These are phyloP conservation scores for Cheilosia vulpina DNA, from an alignment of 2,888 invertebrate genomes.

Conservation along the genomic window DNA sequence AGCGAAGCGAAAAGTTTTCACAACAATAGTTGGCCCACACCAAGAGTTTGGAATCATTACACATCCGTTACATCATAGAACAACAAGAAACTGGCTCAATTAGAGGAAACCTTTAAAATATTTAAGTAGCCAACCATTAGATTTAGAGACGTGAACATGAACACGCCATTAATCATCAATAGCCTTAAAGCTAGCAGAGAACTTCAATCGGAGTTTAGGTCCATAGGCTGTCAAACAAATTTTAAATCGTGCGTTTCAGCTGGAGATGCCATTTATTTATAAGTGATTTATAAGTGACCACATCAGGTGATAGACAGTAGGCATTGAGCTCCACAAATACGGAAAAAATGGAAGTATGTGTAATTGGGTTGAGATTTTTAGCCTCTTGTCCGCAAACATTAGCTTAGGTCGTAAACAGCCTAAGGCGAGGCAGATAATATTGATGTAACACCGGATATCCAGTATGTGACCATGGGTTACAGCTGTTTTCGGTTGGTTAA, in stretches of 20 bases:
- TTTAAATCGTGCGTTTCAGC: background rate
- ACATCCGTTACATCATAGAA: no score
- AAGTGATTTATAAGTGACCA: background rate
- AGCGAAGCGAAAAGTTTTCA: no score
- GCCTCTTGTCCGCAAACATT: conserved; percentile 3
- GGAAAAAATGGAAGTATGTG: background rate
- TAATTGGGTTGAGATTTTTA: conserved; percentile 21
- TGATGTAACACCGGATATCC: no score
- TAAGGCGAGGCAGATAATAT: background rate
- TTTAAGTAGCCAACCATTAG: background rate
- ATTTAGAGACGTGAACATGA: background rate
- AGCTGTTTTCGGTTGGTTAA: no score
- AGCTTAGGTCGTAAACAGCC: background rate
- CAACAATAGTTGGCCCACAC: no score
- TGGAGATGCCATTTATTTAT: background rate
- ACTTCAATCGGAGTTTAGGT: background rate
- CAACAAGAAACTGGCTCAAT: no score
- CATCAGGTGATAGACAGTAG: no score
- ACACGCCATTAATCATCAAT: conserved; percentile 11
- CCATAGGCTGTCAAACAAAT: background rate
- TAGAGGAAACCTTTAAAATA: background rate
- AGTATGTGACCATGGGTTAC: no score
- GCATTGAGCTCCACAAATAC: background rate
- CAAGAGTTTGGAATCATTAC: no score
- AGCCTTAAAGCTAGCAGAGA: background rate